Evolutionary conservation across 2,113 vertebrate genomes (phyloP).

Genomic region (Pachyramphus minor): DNA sequence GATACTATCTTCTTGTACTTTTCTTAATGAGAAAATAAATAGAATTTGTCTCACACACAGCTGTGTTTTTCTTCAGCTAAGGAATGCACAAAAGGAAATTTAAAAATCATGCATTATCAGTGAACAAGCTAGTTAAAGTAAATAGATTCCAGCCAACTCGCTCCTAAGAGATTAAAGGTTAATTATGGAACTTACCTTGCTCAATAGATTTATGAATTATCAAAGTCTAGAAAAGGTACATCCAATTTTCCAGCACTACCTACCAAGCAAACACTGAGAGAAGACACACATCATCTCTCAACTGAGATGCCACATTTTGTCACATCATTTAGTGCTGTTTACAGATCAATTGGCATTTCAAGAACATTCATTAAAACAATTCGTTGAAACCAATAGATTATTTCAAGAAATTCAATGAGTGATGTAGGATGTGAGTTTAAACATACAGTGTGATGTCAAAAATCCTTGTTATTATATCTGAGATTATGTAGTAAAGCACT

Average conservation of each 20-base stretch:
- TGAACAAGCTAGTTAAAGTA: slow-evolving; percentile 73
- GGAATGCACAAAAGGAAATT: slow-evolving; percentile 77
- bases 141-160: slow-evolving; percentile 73
- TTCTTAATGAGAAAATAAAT: slow-evolving; percentile 83
- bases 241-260: slow-evolving; percentile 68
- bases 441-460: neutral
- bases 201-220: slow-evolving; percentile 81
- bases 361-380: slow-evolving; percentile 66
- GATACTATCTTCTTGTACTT: slow-evolving; percentile 80
- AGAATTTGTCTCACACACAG: slow-evolving; percentile 75
- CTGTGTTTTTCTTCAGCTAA: slow-evolving; percentile 79
- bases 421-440: neutral
- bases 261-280: slow-evolving; percentile 34
- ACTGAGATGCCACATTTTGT: slow-evolving; percentile 37
- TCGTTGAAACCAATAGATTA: slow-evolving; percentile 18
- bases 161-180: slow-evolving; percentile 79
- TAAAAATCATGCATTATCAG: slow-evolving; percentile 76
- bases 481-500: neutral
- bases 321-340: slow-evolving; percentile 50
- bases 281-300: slow-evolving; percentile 21
- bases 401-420: neutral
- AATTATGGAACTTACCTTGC: slow-evolving; percentile 73
- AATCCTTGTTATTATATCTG: neutral
- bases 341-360: slow-evolving; percentile 63
- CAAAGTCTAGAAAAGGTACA: slow-evolving; percentile 72